phyloP scores from a whole-genome alignment of 2,888 invertebrate genomes.

The Idaea biselata region DNA sequence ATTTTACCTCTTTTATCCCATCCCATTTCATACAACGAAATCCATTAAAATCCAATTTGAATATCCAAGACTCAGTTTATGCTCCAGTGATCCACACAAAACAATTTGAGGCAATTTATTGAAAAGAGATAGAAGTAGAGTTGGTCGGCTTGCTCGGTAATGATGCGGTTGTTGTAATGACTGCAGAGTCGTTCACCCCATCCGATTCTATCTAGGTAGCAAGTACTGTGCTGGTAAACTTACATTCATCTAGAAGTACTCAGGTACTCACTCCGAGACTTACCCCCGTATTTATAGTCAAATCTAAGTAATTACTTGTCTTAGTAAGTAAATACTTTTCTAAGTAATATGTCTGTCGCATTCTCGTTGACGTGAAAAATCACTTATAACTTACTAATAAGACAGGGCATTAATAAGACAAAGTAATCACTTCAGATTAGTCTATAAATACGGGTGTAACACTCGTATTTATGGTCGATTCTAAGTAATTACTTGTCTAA shows the following conservation, averaged over 20 bases:
- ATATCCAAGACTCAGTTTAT: slow-evolving; percentile 9
- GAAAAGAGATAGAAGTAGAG: slow-evolving; percentile 18
- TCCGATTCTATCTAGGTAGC: slow-evolving; percentile 13
- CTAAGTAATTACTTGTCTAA: too few species aligned
- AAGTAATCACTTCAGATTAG: too few species aligned
- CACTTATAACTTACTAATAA: too few species aligned
- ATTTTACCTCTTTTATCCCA: not conserved
- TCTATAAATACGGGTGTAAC: too few species aligned
- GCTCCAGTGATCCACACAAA: slow-evolving; percentile 18
- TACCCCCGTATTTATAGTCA: too few species aligned
- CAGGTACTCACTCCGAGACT: not conserved
- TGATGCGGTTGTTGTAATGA: slow-evolving; percentile 66
- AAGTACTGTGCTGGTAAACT: slow-evolving; percentile 1
- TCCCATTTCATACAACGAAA: slow-evolving; percentile 2
- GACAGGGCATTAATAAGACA: too few species aligned
- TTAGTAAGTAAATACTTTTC: too few species aligned
- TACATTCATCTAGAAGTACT: not conserved
- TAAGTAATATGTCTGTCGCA: too few species aligned
- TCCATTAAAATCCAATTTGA: not conserved
- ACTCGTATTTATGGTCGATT: too few species aligned
- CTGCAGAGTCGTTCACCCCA: slow-evolving; percentile 64
- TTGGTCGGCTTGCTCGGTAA: slow-evolving; percentile 41
- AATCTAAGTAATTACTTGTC: too few species aligned
- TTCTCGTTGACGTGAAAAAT: too few species aligned
- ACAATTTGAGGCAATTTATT: slow-evolving; percentile 19